Evolutionary conservation across 2,888 invertebrate genomes (phyloP).

Genomic region (Megastigmus dorsalis): DNA sequence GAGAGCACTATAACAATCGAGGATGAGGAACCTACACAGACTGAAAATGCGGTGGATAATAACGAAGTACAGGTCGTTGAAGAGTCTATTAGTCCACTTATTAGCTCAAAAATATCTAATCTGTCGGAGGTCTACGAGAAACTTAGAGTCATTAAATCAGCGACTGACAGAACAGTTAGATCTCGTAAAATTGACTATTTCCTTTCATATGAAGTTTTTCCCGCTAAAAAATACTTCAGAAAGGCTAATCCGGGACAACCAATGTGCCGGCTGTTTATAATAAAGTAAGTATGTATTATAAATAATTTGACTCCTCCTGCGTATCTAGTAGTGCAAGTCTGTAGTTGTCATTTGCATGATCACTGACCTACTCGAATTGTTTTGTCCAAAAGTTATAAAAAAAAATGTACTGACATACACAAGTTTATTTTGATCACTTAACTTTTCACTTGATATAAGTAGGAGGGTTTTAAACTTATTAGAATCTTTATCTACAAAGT

Average conservation of each 20-base stretch:
- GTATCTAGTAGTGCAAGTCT: too few species aligned
- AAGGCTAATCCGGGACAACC: constrained; percentile 69
- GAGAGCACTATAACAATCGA: constrained; percentile 71
- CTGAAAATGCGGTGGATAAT: constrained; percentile 53
- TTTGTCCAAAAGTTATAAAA: too few species aligned
- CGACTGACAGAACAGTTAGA: constrained; percentile 64
- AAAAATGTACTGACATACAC: too few species aligned
- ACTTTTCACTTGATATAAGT: too few species aligned
- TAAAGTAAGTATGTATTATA: constrained; percentile 63
- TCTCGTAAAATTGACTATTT: constrained; percentile 64
- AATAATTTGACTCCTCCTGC: too few species aligned
- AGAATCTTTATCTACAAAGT: too few species aligned
- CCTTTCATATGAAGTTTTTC: constrained; percentile 70
- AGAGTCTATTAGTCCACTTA: constrained; percentile 63
- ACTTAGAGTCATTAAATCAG: constrained; percentile 69
- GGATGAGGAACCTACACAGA: constrained; percentile 64
- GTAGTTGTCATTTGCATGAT: too few species aligned
- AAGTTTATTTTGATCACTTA: too few species aligned
- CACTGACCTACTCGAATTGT: too few species aligned
- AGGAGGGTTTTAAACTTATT: too few species aligned
- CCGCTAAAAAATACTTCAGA: constrained; percentile 62
- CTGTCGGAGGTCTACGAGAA: constrained; percentile 66
- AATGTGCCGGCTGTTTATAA: constrained; percentile 65
- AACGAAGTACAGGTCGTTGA: constrained; percentile 67
- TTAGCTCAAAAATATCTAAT: constrained; percentile 60